Percentiles rank a stretch among this genome's conserved stretches.
Conservation (phyloP, 1,140 invertebrate genomes). For the Caerostris extrusa region DNA sequence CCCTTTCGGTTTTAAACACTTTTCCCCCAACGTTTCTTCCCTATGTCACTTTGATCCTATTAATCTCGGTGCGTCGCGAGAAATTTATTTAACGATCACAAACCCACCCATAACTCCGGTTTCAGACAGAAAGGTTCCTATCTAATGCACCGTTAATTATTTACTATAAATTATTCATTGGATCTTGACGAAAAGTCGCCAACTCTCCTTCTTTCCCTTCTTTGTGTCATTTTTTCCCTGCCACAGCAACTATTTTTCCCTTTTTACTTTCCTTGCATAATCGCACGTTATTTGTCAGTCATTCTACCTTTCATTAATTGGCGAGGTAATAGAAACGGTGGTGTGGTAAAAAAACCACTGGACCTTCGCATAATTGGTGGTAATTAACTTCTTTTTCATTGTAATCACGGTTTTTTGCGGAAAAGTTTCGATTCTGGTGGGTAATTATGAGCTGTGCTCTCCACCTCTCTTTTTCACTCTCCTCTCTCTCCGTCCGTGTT, state of each 20-base stretch:
- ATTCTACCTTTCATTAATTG: constrained; percentile 33
- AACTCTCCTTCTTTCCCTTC: neutral
- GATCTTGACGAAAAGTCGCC: neutral
- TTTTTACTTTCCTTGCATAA: neutral
- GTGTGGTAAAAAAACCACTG: too few relatives aligned
- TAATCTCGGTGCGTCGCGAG: constrained; percentile 1
- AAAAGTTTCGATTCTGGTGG: constrained; percentile 19
- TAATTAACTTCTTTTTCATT: constrained; percentile 71
- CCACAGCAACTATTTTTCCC: neutral
- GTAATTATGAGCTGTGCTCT: constrained; percentile 61
- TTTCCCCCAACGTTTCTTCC: neutral
- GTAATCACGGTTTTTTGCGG: constrained; percentile 65
- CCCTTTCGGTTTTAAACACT: too few relatives aligned
- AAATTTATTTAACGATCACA: constrained; percentile 24
- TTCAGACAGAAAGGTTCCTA: neutral
- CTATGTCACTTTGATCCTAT: constrained; percentile 9
- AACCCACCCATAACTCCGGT: constrained; percentile 12
- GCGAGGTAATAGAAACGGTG: constrained; percentile 21
- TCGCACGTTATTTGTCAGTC: constrained; percentile 67
- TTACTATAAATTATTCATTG: constrained; percentile 71
- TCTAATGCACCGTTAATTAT: constrained; percentile 66
- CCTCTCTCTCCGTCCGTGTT: neutral
- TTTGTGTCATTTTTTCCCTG: neutral
- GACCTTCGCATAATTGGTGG: constrained; percentile 39
- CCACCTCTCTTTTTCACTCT: too few relatives aligned